Evolutionary conservation across 35 echinoderm and acorn worm genomes (phyloP).

Genomic region (Holothuria glaberrima): DNA sequence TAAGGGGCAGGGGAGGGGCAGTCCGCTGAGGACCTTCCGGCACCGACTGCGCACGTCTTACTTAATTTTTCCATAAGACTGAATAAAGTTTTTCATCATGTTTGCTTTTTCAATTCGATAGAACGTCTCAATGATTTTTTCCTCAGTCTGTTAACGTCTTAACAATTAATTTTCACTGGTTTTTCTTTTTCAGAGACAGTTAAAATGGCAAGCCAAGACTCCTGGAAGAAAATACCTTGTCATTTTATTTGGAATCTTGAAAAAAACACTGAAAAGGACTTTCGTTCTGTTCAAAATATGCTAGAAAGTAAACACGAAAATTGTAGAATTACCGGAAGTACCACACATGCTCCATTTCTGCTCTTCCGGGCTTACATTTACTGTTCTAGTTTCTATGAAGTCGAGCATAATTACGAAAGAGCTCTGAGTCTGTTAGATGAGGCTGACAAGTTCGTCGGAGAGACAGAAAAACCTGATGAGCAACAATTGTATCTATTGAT

Average conservation of each 20-base stretch:
- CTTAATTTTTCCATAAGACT: no score
- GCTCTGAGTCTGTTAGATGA: not conserved
- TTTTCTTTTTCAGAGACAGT: no score
- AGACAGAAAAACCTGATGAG: not conserved
- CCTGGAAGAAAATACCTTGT: not conserved
- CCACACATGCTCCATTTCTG: not conserved
- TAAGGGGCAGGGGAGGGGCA: no score
- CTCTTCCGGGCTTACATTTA: not conserved
- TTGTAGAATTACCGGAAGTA: not conserved
- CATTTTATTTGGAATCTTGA: slow-evolving; percentile 3
- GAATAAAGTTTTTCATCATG: no score
- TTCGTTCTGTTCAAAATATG: not conserved
- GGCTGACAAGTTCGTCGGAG: not conserved
- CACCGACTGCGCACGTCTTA: no score
- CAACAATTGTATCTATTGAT: not conserved
- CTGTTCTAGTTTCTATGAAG: not conserved
- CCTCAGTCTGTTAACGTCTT: no score
- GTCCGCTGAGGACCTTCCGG: no score
- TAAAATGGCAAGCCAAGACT: not conserved
- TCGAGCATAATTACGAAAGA: not conserved
- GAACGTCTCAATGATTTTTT: no score
- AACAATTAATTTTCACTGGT: no score
- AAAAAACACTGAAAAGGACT: not conserved
- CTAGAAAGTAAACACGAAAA: not conserved
- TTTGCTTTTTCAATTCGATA: no score